These are phyloP conservation scores for Muscicapa adusta DNA, from an alignment of 2,113 vertebrate genomes.

Conservation along the genomic window DNA sequence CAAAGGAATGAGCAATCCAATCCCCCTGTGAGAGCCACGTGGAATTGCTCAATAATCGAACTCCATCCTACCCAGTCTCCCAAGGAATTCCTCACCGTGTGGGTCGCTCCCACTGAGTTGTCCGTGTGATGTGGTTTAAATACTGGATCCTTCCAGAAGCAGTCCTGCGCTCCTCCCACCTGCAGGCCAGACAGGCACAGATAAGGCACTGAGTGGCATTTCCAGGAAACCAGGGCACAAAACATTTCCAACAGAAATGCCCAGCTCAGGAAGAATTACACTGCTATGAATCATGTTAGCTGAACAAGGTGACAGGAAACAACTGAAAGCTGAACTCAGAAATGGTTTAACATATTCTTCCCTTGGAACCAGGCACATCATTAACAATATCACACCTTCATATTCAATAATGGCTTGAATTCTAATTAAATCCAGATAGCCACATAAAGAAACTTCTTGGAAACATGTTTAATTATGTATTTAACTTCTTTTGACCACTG, in stretches of 20 bases:
- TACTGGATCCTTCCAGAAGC: constrained; percentile 95
- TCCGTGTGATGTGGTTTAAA: constrained; percentile 93
- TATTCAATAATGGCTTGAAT: background rate
- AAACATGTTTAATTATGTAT: background rate
- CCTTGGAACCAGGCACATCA: background rate
- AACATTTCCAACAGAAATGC: constrained; percentile 37
- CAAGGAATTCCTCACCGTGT: constrained; percentile 79
- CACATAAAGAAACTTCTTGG: background rate
- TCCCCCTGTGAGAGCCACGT: background rate
- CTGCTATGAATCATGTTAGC: constrained; percentile 32
- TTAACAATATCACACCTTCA: constrained; percentile 13
- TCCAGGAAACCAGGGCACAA: constrained; percentile 54
- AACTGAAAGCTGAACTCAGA: constrained; percentile 11
- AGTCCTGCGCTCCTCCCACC: constrained; percentile 94
- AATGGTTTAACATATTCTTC: background rate
- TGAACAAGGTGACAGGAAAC: constrained; percentile 42
- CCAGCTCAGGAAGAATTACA: constrained; percentile 55
- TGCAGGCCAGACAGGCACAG: constrained; percentile 68
- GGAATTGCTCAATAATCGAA: background rate
- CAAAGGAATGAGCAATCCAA: background rate
- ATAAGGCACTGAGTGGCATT: constrained; percentile 51
- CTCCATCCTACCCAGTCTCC: background rate
- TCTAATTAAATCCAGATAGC: background rate
- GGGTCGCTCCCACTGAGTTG: constrained; percentile 93
- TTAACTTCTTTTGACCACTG: background rate